These are phyloP conservation scores for Eumaeus atala DNA, from an alignment of 1,140 invertebrate genomes.

Conservation along the genomic window DNA sequence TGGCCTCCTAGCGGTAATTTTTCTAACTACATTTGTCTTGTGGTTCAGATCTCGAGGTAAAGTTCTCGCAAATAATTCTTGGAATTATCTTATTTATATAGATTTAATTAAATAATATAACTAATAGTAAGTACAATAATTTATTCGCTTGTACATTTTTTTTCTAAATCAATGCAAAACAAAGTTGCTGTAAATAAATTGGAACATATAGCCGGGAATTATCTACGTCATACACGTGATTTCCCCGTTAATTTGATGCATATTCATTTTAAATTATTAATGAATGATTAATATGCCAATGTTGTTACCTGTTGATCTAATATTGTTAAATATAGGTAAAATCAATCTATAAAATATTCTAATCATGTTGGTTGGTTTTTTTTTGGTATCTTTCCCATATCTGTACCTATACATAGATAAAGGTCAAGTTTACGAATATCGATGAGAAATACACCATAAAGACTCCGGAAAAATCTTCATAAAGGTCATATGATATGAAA, in stretches of 20 bases:
- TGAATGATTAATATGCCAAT: no score
- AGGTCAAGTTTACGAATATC: slow-evolving; percentile 56
- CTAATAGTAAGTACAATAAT: slow-evolving; percentile 41
- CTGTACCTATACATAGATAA: slow-evolving; percentile 6
- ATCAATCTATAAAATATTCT: no score
- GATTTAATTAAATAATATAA: slow-evolving; percentile 46
- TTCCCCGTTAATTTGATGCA: slow-evolving; percentile 15
- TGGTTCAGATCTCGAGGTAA: slow-evolving; percentile 57
- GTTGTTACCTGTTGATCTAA: no score
- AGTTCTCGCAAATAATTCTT: slow-evolving; percentile 50
- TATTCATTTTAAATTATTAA: no score
- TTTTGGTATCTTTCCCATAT: no score
- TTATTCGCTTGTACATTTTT: slow-evolving; percentile 20
- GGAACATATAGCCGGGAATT: slow-evolving; percentile 32
- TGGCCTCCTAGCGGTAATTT: slow-evolving; percentile 43
- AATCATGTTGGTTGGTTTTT: no score
- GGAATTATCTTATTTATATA: slow-evolving; percentile 44
- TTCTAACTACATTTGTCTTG: slow-evolving; percentile 55
- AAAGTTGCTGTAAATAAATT: slow-evolving; percentile 28
- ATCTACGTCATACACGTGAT: slow-evolving; percentile 61
- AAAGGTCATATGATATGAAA: no score
- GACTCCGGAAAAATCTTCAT: no score
- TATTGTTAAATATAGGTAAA: no score
- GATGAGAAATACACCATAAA: no score
- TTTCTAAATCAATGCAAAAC: background rate